These are phyloP conservation scores for Argyresthia albistria DNA, from an alignment of 2,888 invertebrate genomes.

Conservation along the genomic window DNA sequence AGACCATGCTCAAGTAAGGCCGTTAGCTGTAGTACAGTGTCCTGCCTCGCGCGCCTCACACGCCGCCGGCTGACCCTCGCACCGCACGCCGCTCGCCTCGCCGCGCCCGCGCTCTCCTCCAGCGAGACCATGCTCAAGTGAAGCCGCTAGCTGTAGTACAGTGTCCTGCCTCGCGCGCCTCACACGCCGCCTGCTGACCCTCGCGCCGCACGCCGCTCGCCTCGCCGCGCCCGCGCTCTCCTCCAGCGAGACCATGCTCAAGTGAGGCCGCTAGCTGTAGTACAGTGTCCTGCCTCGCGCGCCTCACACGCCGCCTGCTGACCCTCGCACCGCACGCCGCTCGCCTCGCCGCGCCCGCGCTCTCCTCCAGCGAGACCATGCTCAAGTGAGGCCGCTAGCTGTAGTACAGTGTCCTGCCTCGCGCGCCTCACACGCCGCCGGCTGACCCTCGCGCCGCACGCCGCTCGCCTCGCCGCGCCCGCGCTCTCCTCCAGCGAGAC, in stretches of 20 bases:
- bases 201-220: conserved; percentile 43
- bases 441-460: conserved; percentile 50
- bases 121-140: conserved; percentile 82
- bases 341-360: conserved; percentile 32
- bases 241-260: conserved; percentile 82
- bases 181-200: conserved; percentile 71
- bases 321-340: conserved; percentile 41
- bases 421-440: conserved; percentile 42
- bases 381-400: conserved; percentile 57
- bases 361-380: conserved; percentile 83
- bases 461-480: conserved; percentile 40
- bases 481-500: conserved; percentile 79
- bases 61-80: conserved; percentile 67
- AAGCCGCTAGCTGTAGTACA: conserved; percentile 12
- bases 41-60: conserved; percentile 77
- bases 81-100: conserved; percentile 44
- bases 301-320: conserved; percentile 76
- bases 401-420: conserved; percentile 20
- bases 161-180: conserved; percentile 75
- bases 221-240: conserved; percentile 60
- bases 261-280: conserved; percentile 65
- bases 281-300: conserved; percentile 77
- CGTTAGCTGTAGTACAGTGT: conserved; percentile 41
- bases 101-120: conserved; percentile 70
- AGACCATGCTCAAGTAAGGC: conserved; percentile 77